Conservation (phyloP, 2,797 vertebrate species). For the Sardinella longiceps region DNA sequence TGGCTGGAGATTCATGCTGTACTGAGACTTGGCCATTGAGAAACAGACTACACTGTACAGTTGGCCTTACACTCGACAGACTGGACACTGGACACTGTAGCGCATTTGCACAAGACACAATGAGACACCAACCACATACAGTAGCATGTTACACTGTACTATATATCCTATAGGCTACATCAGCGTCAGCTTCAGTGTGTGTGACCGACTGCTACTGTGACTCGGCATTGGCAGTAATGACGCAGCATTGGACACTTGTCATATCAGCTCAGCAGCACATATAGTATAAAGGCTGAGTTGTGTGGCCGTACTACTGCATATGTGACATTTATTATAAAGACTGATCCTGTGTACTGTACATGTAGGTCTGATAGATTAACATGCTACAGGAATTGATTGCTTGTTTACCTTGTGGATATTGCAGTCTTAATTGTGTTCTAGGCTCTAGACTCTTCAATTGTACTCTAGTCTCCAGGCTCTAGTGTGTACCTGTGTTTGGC, state of each 20-base stretch:
- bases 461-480: no score
- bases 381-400: background rate
- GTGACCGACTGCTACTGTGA: background rate
- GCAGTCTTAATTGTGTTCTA: background rate
- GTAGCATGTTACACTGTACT: no score
- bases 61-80: no score
- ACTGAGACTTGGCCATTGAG: no score
- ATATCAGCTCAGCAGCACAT: background rate
- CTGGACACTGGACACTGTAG: background rate
- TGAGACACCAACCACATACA: background rate
- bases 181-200: no score
- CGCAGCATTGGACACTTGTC: no score
- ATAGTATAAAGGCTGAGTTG: background rate
- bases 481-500: background rate
- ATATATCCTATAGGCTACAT: no score
- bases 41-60: background rate
- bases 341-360: background rate
- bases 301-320: background rate
- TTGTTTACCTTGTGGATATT: background rate
- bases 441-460: no score
- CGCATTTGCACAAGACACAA: background rate
- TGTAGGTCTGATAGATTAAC: background rate
- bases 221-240: background rate
- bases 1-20: no score
- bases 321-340: background rate